A percentile compares a stretch with the other conserved stretches of the same genome.
These are phyloP conservation scores for Girardinus metallicus DNA, from an alignment of 2,797 vertebrate genomes.

Conservation along the genomic window DNA sequence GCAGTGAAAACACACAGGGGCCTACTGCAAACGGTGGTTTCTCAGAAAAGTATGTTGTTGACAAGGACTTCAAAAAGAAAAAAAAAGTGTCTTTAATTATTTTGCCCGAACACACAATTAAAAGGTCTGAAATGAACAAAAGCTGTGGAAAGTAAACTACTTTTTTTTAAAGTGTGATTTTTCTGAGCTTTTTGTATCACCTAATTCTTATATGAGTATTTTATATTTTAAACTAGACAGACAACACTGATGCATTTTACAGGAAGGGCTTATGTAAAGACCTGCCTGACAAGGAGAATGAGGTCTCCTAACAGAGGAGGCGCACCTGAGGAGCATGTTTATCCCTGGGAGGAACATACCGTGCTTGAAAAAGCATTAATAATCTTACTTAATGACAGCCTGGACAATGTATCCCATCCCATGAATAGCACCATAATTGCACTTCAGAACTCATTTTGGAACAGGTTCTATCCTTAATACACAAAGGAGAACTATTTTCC, in stretches of 20 bases:
- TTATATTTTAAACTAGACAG: not conserved
- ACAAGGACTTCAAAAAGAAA: constrained; percentile 72
- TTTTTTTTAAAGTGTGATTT: not conserved
- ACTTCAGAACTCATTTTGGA: not conserved
- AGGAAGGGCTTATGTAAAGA: not conserved
- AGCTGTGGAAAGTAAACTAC: not conserved
- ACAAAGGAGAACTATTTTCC: not conserved
- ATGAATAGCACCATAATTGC: not conserved
- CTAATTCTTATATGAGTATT: not conserved
- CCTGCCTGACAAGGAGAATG: not conserved
- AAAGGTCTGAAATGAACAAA: not conserved
- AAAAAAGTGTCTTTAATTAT: not conserved
- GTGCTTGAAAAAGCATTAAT: not conserved
- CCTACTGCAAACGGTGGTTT: constrained; percentile 87
- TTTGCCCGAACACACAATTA: not conserved
- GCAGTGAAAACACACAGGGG: constrained; percentile 86
- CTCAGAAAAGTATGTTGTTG: constrained; percentile 78
- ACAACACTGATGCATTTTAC: not conserved
- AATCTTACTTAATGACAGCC: not conserved
- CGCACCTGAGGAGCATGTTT: not conserved
- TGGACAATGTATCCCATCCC: not conserved
- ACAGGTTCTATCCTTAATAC: not conserved
- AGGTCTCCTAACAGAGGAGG: not conserved
- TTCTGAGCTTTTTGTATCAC: not conserved
- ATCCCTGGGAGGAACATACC: not conserved